These are phyloP conservation scores for Pheosia tremula DNA, from an alignment of 2,888 invertebrate genomes.

Conservation along the genomic window DNA sequence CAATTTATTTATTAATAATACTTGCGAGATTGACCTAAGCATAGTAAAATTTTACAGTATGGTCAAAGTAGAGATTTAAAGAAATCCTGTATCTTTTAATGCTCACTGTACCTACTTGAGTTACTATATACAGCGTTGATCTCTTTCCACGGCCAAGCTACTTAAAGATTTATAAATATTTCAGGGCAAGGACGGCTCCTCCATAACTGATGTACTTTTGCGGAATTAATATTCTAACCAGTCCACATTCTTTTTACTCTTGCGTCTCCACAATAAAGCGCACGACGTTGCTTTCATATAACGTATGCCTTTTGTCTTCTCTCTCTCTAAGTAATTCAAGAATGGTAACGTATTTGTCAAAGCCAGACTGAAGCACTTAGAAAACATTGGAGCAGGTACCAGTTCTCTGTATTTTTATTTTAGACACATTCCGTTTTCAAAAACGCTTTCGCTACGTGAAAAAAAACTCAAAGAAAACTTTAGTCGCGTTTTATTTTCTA, in stretches of 20 bases:
- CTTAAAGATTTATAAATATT: neutral
- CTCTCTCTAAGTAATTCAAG: constrained; percentile 62
- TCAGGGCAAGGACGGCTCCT: neutral
- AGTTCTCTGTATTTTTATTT: constrained; percentile 57
- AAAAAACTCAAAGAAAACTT: constrained; percentile 59
- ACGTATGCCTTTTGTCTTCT: constrained; percentile 63
- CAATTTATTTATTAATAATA: too few relatives aligned
- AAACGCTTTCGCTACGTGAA: constrained; percentile 62
- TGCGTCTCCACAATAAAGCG: constrained; percentile 33
- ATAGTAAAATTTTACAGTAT: too few relatives aligned
- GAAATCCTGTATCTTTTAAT: neutral
- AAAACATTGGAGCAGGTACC: constrained; percentile 66
- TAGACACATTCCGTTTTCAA: constrained; percentile 71
- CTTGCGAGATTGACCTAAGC: too few relatives aligned
- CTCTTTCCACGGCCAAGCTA: neutral
- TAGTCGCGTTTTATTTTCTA: neutral
- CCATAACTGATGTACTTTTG: constrained; percentile 6
- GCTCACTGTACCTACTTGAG: too few relatives aligned
- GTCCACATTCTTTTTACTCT: constrained; percentile 34
- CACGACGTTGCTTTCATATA: constrained; percentile 57
- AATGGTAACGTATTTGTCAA: constrained; percentile 73
- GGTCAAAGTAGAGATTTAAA: too few relatives aligned
- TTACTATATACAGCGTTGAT: neutral
- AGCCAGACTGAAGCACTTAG: constrained; percentile 62
- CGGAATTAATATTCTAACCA: constrained; percentile 34